Percentiles rank a stretch among this genome's conserved stretches.
phyloP scores from a whole-genome alignment of 2,888 invertebrate species.

The Phyllotreta cruciferae region DNA sequence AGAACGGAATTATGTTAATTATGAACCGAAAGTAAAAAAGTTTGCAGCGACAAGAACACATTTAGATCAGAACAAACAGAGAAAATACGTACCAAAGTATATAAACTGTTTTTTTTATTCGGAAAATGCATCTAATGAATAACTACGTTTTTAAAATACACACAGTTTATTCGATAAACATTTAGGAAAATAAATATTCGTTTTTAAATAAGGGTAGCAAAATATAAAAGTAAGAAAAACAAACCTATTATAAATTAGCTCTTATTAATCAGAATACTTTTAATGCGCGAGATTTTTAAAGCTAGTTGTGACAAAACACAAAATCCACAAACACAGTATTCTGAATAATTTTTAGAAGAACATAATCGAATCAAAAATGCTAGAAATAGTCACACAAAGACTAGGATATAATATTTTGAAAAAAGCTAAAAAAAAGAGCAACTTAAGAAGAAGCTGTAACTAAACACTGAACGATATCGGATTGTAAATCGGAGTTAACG shows the following conservation, averaged over 20 bases:
- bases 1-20: conserved; percentile 33
- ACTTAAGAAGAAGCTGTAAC: conserved; percentile 46
- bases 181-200: conserved; percentile 40
- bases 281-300: background rate
- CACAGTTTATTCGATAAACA: conserved; percentile 41
- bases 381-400: conserved; percentile 32
- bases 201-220: conserved; percentile 20
- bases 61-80: conserved; percentile 31
- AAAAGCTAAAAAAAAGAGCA: conserved; percentile 33
- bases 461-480: conserved; percentile 59
- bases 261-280: conserved; percentile 25
- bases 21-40: conserved; percentile 17
- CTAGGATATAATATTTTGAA: conserved; percentile 28
- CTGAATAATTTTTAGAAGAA: conserved; percentile 24
- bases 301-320: background rate
- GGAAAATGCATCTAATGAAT: conserved; percentile 25
- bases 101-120: conserved; percentile 5
- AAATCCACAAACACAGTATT: conserved; percentile 13
- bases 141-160: conserved; percentile 38
- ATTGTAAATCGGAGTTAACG: conserved; percentile 61
- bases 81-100: conserved; percentile 35
- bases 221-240: conserved; percentile 35
- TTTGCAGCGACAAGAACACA: conserved; percentile 17
- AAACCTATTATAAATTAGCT: conserved; percentile 26
- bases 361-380: conserved; percentile 6